Evolutionary conservation across 2,113 vertebrate genomes (phyloP), one percentile per base, ranked within the genome.

Genomic region (Pterocles orientalis): DNA sequence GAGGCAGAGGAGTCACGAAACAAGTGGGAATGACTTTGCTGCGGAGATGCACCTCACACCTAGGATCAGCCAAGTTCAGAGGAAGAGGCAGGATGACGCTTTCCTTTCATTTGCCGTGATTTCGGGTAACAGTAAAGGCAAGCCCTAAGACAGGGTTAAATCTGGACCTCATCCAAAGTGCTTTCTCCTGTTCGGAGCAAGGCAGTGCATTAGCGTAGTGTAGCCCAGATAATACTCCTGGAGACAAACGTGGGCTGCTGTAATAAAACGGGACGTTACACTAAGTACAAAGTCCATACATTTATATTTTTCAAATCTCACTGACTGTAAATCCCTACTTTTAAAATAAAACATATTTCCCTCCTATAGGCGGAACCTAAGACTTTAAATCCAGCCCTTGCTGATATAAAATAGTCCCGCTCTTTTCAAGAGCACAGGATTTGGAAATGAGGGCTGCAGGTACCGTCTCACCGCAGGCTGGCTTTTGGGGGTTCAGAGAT

Each of bases 161-260:
- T 21, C 91, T 96, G 88, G 92, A 87, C 73, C 19, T 54, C 31
- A 58, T 92, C 94, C 92, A 97, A 97, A 97, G 94, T 82, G 94
- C 86, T 92, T 88, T 94, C 91, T 94, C 84, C 86, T 92, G 36
- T 82, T 94, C 8, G 41, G 94, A 89, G 86, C 62, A 87, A 78
- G 73, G 83, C 43, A 71, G 83, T 85, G 81, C 96, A 94, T 93
- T 95, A 94, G 66, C 1, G 9, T 72, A 43, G 86, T 79, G 34
- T 62, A 85, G 53, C 91, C 36, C 54, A 73, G 94, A 85, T 77
- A 87, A 82, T 66, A 82, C 39, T 96, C 69, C 80, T 60, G 66
- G 80, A 93, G 65, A 92, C 57, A 72, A 88, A 93, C 1, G 23
- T 72, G 80, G 83, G 88, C 65, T 82, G 61, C 65, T 82, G 83